Evolutionary conservation across 2,113 vertebrate genomes (phyloP).

Genomic region (Neogobius melanostomus): DNA sequence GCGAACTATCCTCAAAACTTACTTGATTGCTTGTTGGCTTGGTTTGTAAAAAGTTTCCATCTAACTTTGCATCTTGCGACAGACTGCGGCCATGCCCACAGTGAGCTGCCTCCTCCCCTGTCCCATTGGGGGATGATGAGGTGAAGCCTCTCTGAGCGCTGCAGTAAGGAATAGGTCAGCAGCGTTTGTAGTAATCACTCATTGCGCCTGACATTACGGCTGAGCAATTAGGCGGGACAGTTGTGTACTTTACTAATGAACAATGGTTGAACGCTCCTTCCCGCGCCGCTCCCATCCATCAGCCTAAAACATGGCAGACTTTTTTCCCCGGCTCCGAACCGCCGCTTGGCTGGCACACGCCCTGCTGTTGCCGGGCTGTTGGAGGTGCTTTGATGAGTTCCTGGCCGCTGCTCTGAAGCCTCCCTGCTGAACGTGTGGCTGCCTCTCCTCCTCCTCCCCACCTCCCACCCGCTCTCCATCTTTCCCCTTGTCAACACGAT

Average conservation of each 20-base stretch:
- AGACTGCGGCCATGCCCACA: background rate
- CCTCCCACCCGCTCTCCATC: slow-evolving; percentile 57
- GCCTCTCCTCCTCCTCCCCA: slow-evolving; percentile 46
- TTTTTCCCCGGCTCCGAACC: slow-evolving; percentile 29
- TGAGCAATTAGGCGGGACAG: slow-evolving; percentile 63
- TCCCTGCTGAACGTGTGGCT: slow-evolving; percentile 70
- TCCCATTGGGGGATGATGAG: slow-evolving; percentile 19
- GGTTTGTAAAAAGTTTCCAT: too few species aligned
- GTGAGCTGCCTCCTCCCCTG: background rate
- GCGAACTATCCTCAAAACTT: too few species aligned
- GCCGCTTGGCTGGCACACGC: slow-evolving; percentile 18
- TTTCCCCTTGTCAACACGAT: slow-evolving; percentile 76
- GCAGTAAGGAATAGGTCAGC: slow-evolving; percentile 44
- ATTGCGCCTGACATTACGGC: slow-evolving; percentile 56
- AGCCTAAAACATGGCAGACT: slow-evolving; percentile 47
- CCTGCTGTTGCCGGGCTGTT: slow-evolving; percentile 65
- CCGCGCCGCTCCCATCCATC: slow-evolving; percentile 60
- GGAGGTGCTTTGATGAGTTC: slow-evolving; percentile 75
- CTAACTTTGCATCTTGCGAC: background rate
- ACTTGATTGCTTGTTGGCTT: too few species aligned
- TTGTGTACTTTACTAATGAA: slow-evolving; percentile 67
- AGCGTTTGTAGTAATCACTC: slow-evolving; percentile 43
- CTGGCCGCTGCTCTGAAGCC: slow-evolving; percentile 60
- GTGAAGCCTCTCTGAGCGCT: slow-evolving; percentile 24
- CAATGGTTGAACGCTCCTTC: slow-evolving; percentile 58